Conservation (phyloP, 2,113 vertebrate genomes). For the Brachionichthys hirsutus region DNA sequence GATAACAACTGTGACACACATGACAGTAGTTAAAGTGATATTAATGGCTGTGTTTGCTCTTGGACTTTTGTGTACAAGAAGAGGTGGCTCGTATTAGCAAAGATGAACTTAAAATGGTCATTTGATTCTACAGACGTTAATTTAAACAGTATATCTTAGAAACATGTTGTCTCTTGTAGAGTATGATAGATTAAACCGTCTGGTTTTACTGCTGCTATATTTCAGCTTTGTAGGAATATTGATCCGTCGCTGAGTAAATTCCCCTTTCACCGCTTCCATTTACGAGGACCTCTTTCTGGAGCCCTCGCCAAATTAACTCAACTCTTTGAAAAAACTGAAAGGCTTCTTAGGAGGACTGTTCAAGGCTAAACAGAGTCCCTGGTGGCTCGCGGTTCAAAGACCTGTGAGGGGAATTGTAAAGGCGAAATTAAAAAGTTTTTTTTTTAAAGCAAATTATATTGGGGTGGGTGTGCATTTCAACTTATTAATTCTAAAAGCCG, state of each 20-base stretch:
- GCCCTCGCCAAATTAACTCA: slow-evolving; percentile 48
- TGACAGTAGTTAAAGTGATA: background rate
- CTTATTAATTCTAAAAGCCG: no score
- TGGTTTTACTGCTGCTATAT: slow-evolving; percentile 26
- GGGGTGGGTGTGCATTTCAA: no score
- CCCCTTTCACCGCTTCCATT: slow-evolving; percentile 60
- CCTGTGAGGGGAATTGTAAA: no score
- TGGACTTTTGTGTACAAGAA: background rate
- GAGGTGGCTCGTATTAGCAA: slow-evolving; percentile 7
- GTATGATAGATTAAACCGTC: slow-evolving; percentile 36
- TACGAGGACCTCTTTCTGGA: slow-evolving; percentile 49
- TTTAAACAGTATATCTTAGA: no score
- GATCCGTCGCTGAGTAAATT: slow-evolving; percentile 55
- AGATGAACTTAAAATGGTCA: slow-evolving; percentile 6
- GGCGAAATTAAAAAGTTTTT: no score
- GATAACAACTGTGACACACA: no score
- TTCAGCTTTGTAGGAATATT: slow-evolving; percentile 53
- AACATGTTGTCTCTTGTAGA: background rate
- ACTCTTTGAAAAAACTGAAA: slow-evolving; percentile 39
- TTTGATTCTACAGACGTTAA: no score
- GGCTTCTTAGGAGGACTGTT: slow-evolving; percentile 44
- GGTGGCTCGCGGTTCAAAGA: slow-evolving; percentile 34
- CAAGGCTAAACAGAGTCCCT: slow-evolving; percentile 42
- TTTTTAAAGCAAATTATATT: no score
- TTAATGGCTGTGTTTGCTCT: background rate